Evolutionary conservation across 2,113 vertebrate genomes (phyloP), one percentile per base, ranked within the genome.

Genomic region (Dinomys branickii): DNA sequence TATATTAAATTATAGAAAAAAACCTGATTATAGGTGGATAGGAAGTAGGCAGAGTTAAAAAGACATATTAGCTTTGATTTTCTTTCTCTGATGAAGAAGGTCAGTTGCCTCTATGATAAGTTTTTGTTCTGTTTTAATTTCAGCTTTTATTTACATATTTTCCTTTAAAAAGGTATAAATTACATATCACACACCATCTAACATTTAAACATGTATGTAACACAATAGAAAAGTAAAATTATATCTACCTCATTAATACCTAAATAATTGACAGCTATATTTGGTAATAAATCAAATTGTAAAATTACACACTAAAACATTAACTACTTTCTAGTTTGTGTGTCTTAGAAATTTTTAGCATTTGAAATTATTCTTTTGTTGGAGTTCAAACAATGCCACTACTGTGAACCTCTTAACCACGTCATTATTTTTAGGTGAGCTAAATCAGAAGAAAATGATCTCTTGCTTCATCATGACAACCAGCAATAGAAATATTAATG

Each of bases 1-100:
- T 65, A 50, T 30, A 83, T 96, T 98, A 97, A 95, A 97, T 97
- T 97, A 97, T 88, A 54, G 35, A 6, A 93, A 97, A 97, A 97
- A 97, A 94, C 38, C 38, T 88, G 80, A 75, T 38, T 63, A 35
- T 4, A 86, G 30, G 35, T 63, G 71, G 44, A 90, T 35, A 71
- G 67, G 71, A 97, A 88, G 24, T 8, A 50, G 16, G 24, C 16
- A 81, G 35, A 88, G 47, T 38, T 10, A 73, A 65, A 75, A 84
- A n/a, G 8, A 52, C 17, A 44, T 10, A 17, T 30, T 63, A 80
- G 77, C 24, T 97, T 87, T 50, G 26, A 54, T 83, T 97, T 88
- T 73, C 63, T 80, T 89, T 65, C 82, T 88, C 52, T 52, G 28
- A 65, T 88, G 71, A 90, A 88, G 8, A 47, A 90, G 44, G 28